Evolutionary conservation across 2,113 vertebrate genomes (phyloP).

Genomic region (Platysternon megacephalum): DNA sequence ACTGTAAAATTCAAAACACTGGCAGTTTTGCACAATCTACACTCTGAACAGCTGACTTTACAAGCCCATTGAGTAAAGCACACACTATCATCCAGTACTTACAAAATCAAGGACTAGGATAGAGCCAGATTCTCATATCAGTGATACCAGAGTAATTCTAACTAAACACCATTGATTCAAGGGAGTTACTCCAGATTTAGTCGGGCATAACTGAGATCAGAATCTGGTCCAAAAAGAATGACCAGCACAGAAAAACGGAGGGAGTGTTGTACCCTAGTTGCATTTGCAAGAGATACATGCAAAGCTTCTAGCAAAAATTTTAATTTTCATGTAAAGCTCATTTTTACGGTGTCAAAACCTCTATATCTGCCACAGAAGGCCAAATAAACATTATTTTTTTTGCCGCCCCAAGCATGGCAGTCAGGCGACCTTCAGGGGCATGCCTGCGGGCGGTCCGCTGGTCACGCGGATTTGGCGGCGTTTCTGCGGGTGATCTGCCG

Average conservation of each 20-base stretch:
- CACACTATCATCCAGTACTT: neutral
- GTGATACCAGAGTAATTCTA: neutral
- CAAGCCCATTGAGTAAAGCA: accelerated
- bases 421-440: too few species aligned
- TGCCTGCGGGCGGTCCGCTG: too few species aligned
- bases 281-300: neutral
- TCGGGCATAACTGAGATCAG: neutral
- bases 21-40: neutral
- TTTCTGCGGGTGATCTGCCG: too few species aligned
- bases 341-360: neutral
- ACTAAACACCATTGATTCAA: accelerated
- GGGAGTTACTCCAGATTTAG: neutral
- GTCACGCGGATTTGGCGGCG: too few species aligned
- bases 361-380: neutral
- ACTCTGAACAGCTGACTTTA: accelerated
- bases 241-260: neutral
- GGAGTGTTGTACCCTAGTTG: neutral
- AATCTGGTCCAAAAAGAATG: neutral
- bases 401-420: too few species aligned
- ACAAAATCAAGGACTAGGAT: neutral
- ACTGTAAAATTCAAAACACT: neutral
- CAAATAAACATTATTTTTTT: too few species aligned
- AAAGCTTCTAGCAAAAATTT: neutral
- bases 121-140: neutral
- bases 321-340: neutral